phyloP scores from a whole-genome alignment of 1,140 invertebrate species.

The Apocrypta bakeri region DNA sequence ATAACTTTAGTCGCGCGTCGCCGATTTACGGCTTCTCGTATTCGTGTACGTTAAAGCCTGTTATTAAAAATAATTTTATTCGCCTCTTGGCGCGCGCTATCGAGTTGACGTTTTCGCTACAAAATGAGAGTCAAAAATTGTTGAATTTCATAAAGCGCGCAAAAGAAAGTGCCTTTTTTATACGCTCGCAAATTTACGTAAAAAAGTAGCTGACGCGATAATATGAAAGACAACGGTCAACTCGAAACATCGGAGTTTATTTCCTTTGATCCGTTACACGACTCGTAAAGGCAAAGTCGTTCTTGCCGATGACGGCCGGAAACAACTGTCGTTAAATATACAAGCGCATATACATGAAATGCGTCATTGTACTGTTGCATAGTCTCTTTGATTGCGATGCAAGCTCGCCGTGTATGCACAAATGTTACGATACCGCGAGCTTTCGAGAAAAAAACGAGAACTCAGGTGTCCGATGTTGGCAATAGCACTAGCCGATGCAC shows the following conservation, averaged over 20 bases:
- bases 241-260: neutral
- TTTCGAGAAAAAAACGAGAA: neutral
- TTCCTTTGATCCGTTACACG: slow-evolving; percentile 25
- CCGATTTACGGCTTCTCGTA: neutral
- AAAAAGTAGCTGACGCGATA: neutral
- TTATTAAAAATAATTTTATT: slow-evolving; percentile 32
- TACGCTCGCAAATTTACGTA: neutral
- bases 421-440: neutral
- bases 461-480: too few relatives aligned
- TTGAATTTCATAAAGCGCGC: neutral
- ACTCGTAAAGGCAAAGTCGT: neutral
- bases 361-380: neutral
- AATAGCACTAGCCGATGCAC: too few relatives aligned
- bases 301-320: neutral
- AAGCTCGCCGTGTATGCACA: neutral
- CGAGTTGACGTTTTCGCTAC: neutral
- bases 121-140: neutral
- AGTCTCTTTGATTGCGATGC: neutral
- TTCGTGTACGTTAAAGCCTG: neutral
- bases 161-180: too few relatives aligned
- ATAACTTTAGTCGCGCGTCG: slow-evolving; percentile 1
- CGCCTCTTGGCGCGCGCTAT: neutral
- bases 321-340: neutral
- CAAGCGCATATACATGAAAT: neutral
- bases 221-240: neutral